Evolutionary conservation across 2,113 vertebrate genomes (phyloP).

Genomic region (Enhydra lutris): DNA sequence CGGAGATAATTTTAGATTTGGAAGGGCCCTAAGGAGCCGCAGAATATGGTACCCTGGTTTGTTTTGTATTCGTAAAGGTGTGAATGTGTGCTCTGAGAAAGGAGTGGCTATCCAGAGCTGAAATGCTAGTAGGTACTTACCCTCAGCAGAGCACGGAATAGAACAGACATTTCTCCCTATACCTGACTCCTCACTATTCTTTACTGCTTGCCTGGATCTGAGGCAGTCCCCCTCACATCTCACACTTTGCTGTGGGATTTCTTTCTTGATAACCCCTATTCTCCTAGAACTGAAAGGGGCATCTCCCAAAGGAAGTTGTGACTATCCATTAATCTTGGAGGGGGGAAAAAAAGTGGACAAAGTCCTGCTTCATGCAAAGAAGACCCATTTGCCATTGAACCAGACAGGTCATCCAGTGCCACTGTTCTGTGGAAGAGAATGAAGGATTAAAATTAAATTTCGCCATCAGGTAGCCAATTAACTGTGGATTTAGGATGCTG

Average conservation of each 20-base stretch:
- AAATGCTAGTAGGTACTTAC: fast-evolving
- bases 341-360: neutral
- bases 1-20: neutral
- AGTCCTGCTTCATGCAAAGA: neutral
- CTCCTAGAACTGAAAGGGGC: neutral
- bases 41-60: neutral
- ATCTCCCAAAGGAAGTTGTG: neutral
- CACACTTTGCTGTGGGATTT: neutral
- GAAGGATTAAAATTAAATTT: constrained; percentile 25
- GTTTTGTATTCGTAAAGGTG: neutral
- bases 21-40: neutral
- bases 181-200: neutral
- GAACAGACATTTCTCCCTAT: neutral
- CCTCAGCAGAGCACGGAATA: neutral
- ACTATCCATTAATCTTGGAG: neutral
- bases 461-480: neutral
- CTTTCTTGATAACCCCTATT: neutral
- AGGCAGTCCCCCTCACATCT: neutral
- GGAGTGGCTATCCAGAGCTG: neutral
- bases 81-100: neutral
- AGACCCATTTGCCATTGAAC: constrained; percentile 22
- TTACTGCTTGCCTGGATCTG: neutral
- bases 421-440: neutral
- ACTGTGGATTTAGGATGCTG: neutral
- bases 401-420: neutral